Base-by-base conservation (phyloP, 2,797 vertebrate genomes). In the Siniperca undulata region DNA sequence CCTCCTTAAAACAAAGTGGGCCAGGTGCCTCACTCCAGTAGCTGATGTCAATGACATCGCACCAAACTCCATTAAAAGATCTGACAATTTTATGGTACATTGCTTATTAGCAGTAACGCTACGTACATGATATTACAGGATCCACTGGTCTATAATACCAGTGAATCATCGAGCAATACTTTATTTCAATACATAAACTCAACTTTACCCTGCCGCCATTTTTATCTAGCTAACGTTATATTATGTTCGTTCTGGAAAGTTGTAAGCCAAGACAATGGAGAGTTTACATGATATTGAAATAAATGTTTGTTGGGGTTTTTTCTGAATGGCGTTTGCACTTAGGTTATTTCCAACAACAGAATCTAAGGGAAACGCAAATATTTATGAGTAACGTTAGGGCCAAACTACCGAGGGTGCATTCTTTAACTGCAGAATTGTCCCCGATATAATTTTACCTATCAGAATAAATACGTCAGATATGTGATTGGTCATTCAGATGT, bases 401-500 rank as follows among this genome's bases (percentile, higher is more conserved):
- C 42, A 34, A 34, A 20, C 4, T 4, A 30, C 3, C 0, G 1
- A 34, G 0, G 16, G 2, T 55, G 0, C 0, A 2, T 19, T 50
- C 0, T 44, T 13, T 5, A 2, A 60, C 4, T 16, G 4, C 17
- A 19, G 0, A 22, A 46, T 50, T 6, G 36, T 55, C 1, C 3
- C 20, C 12, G 3, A 22, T 52, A 52, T 48, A 2, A 46, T 42
- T 62, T 22, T 46, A 50, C 19, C 12, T 20, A 14, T 50, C 1
- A 30, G 0, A 38, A 46, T n/a, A 22, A 30, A 64, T 13, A n/a
- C 42, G 19, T 67, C 0, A 3, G 34, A 64, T 55, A 44, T 48
- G 6, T 42, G 14, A 20, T 42, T 61, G 68, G 52, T 77, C 61
- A 72, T 73, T 81, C 76, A 34, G 30, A 55, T 86, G 91, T 84